Conservation (phyloP, 2,797 vertebrate genomes). For the Varecia variegata region DNA sequence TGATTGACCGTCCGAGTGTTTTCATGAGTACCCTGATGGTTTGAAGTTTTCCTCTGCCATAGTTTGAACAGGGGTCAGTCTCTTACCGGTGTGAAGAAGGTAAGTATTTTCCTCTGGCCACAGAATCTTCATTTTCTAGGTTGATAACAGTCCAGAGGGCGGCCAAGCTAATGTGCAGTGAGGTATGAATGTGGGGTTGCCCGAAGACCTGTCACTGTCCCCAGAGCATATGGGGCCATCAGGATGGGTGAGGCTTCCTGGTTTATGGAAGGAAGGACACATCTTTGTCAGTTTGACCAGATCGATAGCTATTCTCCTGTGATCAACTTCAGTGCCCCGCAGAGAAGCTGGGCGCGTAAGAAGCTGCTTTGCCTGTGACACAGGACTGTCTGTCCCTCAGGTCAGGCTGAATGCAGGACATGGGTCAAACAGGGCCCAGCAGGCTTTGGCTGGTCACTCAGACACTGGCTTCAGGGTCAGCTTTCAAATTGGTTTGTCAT, state of each 20-base stretch:
- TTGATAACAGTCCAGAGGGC: not conserved
- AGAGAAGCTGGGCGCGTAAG: not conserved
- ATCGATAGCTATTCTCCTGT: not conserved
- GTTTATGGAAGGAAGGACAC: not conserved
- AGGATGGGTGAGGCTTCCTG: not conserved
- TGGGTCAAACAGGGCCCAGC: not conserved
- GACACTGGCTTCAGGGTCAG: not conserved
- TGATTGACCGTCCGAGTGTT: not conserved
- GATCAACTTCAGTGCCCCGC: not conserved
- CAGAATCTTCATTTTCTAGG: not conserved
- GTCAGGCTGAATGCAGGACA: not conserved
- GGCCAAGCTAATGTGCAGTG: not conserved
- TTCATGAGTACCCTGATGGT: conserved; percentile 24
- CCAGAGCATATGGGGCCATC: not conserved
- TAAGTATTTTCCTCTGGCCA: not conserved
- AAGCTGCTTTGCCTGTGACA: not conserved
- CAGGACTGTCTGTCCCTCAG: not conserved
- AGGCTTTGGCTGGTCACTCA: not conserved
- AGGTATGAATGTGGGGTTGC: not conserved
- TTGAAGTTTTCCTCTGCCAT: not conserved
- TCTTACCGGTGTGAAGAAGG: not conserved
- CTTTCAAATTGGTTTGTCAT: conserved; percentile 19
- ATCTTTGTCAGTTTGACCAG: not conserved
- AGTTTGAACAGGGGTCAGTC: not conserved
- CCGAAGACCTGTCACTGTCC: not conserved